Conservation (phyloP, 2,113 vertebrate genomes). For the Hippocampus comes region DNA sequence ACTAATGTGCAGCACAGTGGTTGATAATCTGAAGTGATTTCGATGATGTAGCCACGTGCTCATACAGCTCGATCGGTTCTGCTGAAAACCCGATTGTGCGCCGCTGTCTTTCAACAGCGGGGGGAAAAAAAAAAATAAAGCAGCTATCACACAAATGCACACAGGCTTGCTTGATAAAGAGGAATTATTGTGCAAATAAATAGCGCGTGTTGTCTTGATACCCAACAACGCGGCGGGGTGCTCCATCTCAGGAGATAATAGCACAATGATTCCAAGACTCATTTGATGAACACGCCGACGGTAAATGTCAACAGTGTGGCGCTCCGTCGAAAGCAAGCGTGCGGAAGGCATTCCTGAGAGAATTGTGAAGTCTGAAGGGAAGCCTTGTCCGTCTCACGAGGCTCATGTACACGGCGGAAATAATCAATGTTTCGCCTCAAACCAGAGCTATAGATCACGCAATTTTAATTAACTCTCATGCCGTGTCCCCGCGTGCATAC, state of each 20-base stretch:
- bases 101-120: not conserved
- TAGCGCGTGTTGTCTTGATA: slow-evolving; percentile 7
- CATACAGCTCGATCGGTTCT: not conserved
- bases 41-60: not conserved
- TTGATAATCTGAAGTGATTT: not conserved
- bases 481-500: slow-evolving; percentile 4
- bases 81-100: not conserved
- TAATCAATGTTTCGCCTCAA: slow-evolving; percentile 3
- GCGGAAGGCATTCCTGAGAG: slow-evolving; percentile 25
- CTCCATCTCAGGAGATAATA: slow-evolving; percentile 24
- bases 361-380: slow-evolving; percentile 15
- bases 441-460: not conserved
- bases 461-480: slow-evolving; percentile 21
- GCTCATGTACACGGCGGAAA: not conserved
- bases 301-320: slow-evolving; percentile 19
- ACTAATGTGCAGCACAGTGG: not conserved
- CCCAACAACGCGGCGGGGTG: not conserved
- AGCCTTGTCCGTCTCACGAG: slow-evolving; percentile 1
- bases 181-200: slow-evolving; percentile 18
- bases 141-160: not conserved
- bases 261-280: slow-evolving; percentile 3
- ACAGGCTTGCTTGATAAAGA: not conserved
- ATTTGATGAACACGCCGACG: slow-evolving; percentile 12
- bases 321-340: slow-evolving; percentile 1
- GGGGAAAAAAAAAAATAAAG: not conserved